phyloP scores from a whole-genome alignment of 2,113 vertebrate species.

The Taxidea taxus region DNA sequence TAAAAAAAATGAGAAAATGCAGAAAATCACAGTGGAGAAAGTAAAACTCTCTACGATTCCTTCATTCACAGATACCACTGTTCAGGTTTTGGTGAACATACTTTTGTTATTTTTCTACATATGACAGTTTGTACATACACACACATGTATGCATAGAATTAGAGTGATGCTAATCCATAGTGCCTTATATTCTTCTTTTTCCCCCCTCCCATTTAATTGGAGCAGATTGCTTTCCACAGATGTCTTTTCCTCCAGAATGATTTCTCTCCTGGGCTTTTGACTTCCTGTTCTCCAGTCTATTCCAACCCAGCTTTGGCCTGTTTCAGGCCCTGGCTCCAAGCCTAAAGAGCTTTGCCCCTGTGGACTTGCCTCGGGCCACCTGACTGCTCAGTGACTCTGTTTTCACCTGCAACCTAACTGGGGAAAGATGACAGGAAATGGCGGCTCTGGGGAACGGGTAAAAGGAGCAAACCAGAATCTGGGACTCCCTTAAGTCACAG shows the following conservation, averaged over 20 bases:
- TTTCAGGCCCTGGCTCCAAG: neutral
- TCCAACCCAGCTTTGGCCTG: neutral
- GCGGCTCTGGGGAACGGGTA: neutral
- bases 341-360: neutral
- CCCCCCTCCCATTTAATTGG: neutral
- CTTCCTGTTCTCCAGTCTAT: constrained; percentile 26
- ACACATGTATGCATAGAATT: neutral
- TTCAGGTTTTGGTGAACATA: neutral
- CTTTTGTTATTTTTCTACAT: constrained; percentile 25
- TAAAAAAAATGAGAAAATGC: neutral
- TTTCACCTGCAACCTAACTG: neutral
- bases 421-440: neutral
- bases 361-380: neutral
- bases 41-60: neutral
- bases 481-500: neutral
- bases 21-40: neutral
- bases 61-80: neutral
- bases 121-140: neutral
- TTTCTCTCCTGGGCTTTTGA: constrained; percentile 45
- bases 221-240: constrained; percentile 39
- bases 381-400: neutral
- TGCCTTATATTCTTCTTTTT: neutral
- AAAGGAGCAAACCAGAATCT: neutral
- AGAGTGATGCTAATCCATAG: neutral
- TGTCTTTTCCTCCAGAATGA: constrained; percentile 40